Percentiles rank a stretch among this genome's conserved stretches.
These are phyloP conservation scores for Charaxes varanes DNA, from an alignment of 1,140 invertebrate species.

Conservation along the genomic window DNA sequence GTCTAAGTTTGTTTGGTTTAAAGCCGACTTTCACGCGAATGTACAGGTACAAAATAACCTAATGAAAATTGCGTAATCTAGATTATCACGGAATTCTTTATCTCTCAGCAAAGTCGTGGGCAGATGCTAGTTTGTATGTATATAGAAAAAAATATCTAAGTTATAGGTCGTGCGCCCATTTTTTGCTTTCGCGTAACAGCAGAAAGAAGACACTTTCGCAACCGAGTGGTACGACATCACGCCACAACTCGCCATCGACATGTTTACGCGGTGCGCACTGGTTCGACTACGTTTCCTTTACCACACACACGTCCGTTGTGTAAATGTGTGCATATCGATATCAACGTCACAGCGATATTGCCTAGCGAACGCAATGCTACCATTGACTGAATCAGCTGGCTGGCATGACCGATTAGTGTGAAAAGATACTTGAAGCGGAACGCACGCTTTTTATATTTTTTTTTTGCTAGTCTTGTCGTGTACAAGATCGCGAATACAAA, in stretches of 20 bases:
- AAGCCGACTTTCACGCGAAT: too few relatives aligned
- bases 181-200: slow-evolving; percentile 7
- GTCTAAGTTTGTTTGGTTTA: too few relatives aligned
- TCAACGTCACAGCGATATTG: slow-evolving; percentile 16
- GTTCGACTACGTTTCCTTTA: slow-evolving; percentile 18
- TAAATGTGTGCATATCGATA: slow-evolving; percentile 15
- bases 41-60: too few relatives aligned
- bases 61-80: too few relatives aligned
- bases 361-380: slow-evolving; percentile 14
- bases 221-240: slow-evolving; percentile 55
- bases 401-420: slow-evolving; percentile 16
- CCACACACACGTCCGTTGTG: slow-evolving; percentile 8
- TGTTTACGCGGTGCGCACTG: slow-evolving; percentile 23
- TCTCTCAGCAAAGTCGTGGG: too few relatives aligned
- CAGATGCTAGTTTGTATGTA: too few relatives aligned
- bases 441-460: slow-evolving; percentile 11
- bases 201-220: slow-evolving; percentile 51
- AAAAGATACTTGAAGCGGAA: slow-evolving; percentile 10
- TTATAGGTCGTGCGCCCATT: slow-evolving; percentile 6
- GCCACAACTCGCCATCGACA: slow-evolving; percentile 53
- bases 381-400: slow-evolving; percentile 11
- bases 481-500: slow-evolving; percentile 2
- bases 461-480: slow-evolving; percentile 3
- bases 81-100: too few relatives aligned
- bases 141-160: too few relatives aligned